Evolutionary conservation across 2,797 vertebrate genomes (phyloP).

Genomic region (Artibeus jamaicensis): DNA sequence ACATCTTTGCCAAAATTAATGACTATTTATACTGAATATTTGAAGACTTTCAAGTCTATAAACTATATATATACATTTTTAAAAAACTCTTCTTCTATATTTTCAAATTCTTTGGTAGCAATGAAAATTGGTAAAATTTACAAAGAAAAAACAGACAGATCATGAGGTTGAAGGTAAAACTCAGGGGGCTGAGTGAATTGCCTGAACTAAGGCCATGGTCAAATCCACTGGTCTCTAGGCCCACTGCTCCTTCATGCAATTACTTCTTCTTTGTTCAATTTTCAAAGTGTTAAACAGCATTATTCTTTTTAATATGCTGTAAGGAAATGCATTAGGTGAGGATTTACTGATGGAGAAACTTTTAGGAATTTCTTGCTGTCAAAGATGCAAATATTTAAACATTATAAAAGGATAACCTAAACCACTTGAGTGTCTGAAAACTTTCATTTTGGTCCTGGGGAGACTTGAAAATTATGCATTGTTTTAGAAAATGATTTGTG

Average conservation of each 20-base stretch:
- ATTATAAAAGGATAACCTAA: background rate
- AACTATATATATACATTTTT: background rate
- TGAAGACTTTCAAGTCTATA: background rate
- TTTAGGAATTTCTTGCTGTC: background rate
- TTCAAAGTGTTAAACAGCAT: background rate
- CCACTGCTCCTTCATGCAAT: background rate
- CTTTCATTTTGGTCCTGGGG: background rate
- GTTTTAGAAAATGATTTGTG: slow-evolving; percentile 42
- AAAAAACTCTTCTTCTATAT: background rate
- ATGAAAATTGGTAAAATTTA: background rate
- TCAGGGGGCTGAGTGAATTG: background rate
- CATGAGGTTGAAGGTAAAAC: background rate
- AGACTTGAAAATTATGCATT: slow-evolving; percentile 35
- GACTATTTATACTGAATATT: slow-evolving; percentile 18
- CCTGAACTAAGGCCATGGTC: no score
- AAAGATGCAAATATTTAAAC: slow-evolving; percentile 18
- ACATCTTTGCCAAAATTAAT: slow-evolving; percentile 35
- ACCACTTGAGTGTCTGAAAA: slow-evolving; percentile 8
- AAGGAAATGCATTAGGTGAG: slow-evolving; percentile 14
- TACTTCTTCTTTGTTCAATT: background rate
- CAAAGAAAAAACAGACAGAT: background rate
- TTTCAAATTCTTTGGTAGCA: background rate
- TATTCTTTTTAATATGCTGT: background rate
- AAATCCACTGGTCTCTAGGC: background rate
- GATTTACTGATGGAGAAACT: background rate